phyloP scores from a whole-genome alignment of 2,113 vertebrate genomes.

The Percopsis transmontana region DNA sequence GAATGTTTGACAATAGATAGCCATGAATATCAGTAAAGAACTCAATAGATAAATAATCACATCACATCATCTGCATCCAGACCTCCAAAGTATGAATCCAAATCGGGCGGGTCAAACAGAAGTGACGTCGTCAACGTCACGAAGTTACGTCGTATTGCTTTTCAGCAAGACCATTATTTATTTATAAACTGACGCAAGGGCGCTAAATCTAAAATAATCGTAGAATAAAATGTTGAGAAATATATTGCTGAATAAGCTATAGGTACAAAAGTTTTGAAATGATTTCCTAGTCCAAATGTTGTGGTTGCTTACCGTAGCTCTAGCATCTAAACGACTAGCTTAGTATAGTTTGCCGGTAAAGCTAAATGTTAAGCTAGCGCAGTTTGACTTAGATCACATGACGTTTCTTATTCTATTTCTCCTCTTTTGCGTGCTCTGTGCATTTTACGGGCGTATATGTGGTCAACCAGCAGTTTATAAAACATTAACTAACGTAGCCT shows the following conservation, averaged over 20 bases:
- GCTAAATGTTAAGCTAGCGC: slow-evolving; percentile 34
- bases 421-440: background rate
- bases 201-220: slow-evolving; percentile 80
- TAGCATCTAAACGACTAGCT: background rate
- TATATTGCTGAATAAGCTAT: slow-evolving; percentile 55
- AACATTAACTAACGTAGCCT: slow-evolving; percentile 10
- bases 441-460: background rate
- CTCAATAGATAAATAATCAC: too few species aligned
- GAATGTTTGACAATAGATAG: too few species aligned
- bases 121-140: slow-evolving; percentile 50
- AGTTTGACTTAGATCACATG: too few species aligned
- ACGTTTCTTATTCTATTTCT: slow-evolving; percentile 1
- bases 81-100: too few species aligned
- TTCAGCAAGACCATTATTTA: slow-evolving; percentile 74
- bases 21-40: too few species aligned
- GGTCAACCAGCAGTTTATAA: background rate
- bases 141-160: slow-evolving; percentile 55
- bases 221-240: slow-evolving; percentile 76
- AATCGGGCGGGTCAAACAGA: too few species aligned
- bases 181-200: slow-evolving; percentile 75
- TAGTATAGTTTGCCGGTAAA: background rate
- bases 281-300: slow-evolving; percentile 27
- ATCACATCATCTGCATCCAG: too few species aligned
- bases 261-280: slow-evolving; percentile 66
- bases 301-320: slow-evolving; percentile 6